Evolutionary conservation across 2,888 invertebrate species (phyloP).

Genomic region (Stratiomys singularior): DNA sequence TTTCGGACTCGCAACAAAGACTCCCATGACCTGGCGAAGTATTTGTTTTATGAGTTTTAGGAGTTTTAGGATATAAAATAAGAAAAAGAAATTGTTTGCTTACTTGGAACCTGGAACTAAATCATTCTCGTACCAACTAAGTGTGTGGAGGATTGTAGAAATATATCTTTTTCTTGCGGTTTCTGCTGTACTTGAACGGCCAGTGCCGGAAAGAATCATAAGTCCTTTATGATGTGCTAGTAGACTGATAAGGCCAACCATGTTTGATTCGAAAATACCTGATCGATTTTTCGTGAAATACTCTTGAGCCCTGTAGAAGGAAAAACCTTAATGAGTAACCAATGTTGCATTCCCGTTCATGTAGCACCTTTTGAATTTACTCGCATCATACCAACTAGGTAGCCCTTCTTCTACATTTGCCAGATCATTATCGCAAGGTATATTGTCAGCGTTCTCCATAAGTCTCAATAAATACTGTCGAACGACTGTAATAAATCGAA

Average conservation of each 20-base stretch:
- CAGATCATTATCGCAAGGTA: conserved; percentile 48
- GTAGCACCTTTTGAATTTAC: conserved; percentile 51
- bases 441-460: background rate
- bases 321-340: background rate
- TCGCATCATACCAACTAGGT: conserved; percentile 52
- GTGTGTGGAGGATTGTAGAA: conserved; percentile 76
- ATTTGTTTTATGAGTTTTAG: no score
- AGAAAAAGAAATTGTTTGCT: background rate
- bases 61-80: no score
- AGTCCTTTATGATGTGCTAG: conserved; percentile 76
- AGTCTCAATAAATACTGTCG: conserved; percentile 38
- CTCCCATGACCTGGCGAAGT: conserved; percentile 69
- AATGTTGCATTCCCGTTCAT: no score
- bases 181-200: conserved; percentile 71
- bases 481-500: conserved; percentile 48
- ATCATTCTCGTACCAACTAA: conserved; percentile 79
- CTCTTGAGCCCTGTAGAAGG: conserved; percentile 71
- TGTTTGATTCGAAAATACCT: conserved; percentile 73
- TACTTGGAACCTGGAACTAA: conserved; percentile 72
- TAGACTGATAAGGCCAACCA: conserved; percentile 76
- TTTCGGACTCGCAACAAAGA: conserved; percentile 72
- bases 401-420: conserved; percentile 32
- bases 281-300: conserved; percentile 76
- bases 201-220: conserved; percentile 73
- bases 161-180: conserved; percentile 78